Base-by-base conservation (phyloP, 2,113 vertebrate genomes). In the Brachyhypopomus occidentalis region DNA sequence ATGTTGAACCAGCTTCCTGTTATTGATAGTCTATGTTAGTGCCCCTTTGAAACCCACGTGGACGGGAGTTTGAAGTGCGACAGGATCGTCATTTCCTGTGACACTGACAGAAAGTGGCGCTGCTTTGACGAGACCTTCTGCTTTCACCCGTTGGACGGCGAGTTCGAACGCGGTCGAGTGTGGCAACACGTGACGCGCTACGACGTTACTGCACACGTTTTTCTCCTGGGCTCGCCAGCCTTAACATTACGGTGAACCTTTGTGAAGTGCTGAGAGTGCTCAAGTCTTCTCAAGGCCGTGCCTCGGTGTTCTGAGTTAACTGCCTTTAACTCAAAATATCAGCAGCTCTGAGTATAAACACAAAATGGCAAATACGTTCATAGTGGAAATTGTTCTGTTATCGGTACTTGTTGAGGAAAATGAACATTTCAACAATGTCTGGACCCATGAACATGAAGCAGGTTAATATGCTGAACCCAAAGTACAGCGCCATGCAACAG, bases 161-260 rank as follows among this genome's bases (percentile, higher is more conserved):
- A 86, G 88, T 89, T 87, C 83, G 55, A 75, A 91, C 86, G 82
- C 87, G 86, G 77, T 87, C 87, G 89, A 85, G 90, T 85, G 56
- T 79, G 78, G 86, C 86, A 85, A 87, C 85, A 76, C 75, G 80
- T 87, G 74, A 80, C 71, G 83, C 84, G 81, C 86, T 92, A 84
- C 83, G 89, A 87, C 86, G 91, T 90, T 88, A 92, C 89, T 84
- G 83, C 84, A 58, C 77, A 72, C 62, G 80, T 87, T 90, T 91
- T 93, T 91, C 91, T 86, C 86, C 83, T 84, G 87, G 86, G 78
- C 64, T 81, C 89, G 86, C 85, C 80, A 80, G 88, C 83, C 30
- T 83, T 87, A 78, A 81, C 74, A 62, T 66, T 66, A 41, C 1
- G 52, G 59, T 36, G 36, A 81, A 79, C 34, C 36, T 71, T 23